Conservation (phyloP, 2,888 invertebrate genomes). For the Epistrophella euchroma region DNA sequence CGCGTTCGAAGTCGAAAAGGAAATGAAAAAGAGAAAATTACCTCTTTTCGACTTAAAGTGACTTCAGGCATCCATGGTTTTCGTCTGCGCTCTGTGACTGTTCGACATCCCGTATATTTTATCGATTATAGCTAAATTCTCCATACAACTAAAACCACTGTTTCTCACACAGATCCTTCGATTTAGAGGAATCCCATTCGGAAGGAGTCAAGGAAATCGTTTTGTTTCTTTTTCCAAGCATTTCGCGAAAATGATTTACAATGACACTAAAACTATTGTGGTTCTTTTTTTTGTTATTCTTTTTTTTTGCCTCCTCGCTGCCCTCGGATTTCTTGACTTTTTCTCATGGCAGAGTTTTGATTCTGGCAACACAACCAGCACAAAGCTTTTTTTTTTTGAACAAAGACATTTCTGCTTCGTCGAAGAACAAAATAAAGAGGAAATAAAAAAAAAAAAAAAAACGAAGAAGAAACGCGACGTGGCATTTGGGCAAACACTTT, state of each 20-base stretch:
- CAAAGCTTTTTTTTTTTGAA: constrained; percentile 15
- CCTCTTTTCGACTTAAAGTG: no score
- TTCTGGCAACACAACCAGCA: constrained; percentile 35
- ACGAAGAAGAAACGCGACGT: constrained; percentile 43
- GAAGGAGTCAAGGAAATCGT: constrained; percentile 46
- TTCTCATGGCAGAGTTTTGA: constrained; percentile 67
- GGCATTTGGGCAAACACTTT: constrained; percentile 60
- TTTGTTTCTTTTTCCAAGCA: constrained; percentile 26
- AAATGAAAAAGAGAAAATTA: no score
- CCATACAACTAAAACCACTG: neutral
- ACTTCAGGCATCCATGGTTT: no score
- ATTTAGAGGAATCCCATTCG: constrained; percentile 13
- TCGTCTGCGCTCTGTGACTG: no score
- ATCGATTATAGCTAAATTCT: neutral
- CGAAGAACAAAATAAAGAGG: constrained; percentile 11
- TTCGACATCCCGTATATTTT: no score
- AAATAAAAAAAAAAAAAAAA: constrained; percentile 2
- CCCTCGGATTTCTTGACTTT: constrained; percentile 50
- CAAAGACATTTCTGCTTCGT: constrained; percentile 25
- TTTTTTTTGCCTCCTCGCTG: neutral
- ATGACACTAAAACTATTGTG: constrained; percentile 74
- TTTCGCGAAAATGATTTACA: constrained; percentile 73
- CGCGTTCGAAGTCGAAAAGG: no score
- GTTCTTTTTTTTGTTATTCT: constrained; percentile 31
- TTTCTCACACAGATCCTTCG: constrained; percentile 48